A percentile compares a stretch with the other conserved stretches of the same genome.
Evolutionary conservation across 92 coral and sea anemone species (phyloP).

Genomic region (Zoanthus solanderi): DNA sequence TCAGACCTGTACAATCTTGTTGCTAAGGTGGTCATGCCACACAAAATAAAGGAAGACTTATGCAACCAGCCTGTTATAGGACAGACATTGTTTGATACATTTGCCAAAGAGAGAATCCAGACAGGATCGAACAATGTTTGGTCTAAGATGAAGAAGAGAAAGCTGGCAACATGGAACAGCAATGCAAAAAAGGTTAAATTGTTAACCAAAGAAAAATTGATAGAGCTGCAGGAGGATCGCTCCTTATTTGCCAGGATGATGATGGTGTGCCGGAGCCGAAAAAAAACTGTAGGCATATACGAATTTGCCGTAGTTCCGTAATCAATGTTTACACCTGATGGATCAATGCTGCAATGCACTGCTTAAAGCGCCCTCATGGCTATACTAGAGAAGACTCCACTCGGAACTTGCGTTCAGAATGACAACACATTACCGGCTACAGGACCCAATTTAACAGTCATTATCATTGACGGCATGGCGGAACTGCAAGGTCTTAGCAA

Average conservation of each 20-base stretch:
- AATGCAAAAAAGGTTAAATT: slow-evolving; percentile 8
- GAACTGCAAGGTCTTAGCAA: neutral
- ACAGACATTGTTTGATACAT: neutral
- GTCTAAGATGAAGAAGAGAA: slow-evolving; percentile 23
- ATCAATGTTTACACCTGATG: slow-evolving; percentile 65
- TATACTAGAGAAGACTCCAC: slow-evolving; percentile 20
- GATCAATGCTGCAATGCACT: slow-evolving; percentile 52
- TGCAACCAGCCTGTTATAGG: slow-evolving; percentile 5
- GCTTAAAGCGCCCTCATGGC: slow-evolving; percentile 54
- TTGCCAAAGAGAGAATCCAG: slow-evolving; percentile 13
- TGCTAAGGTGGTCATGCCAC: neutral
- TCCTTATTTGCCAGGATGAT: neutral
- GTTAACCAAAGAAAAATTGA: neutral
- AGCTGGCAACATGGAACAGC: neutral
- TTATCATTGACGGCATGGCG: neutral
- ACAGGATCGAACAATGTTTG: slow-evolving; percentile 14
- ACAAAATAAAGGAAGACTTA: slow-evolving; percentile 33
- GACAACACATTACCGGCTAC: neutral
- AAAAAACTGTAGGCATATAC: slow-evolving; percentile 42
- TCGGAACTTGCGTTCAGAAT: neutral
- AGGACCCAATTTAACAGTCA: neutral
- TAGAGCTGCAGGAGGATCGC: neutral
- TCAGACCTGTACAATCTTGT: too few relatives aligned
- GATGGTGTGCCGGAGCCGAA: slow-evolving; percentile 54
- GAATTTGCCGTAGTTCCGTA: slow-evolving; percentile 58